Conservation (phyloP, 2,113 vertebrate genomes). For the Bubo blakistoni region DNA sequence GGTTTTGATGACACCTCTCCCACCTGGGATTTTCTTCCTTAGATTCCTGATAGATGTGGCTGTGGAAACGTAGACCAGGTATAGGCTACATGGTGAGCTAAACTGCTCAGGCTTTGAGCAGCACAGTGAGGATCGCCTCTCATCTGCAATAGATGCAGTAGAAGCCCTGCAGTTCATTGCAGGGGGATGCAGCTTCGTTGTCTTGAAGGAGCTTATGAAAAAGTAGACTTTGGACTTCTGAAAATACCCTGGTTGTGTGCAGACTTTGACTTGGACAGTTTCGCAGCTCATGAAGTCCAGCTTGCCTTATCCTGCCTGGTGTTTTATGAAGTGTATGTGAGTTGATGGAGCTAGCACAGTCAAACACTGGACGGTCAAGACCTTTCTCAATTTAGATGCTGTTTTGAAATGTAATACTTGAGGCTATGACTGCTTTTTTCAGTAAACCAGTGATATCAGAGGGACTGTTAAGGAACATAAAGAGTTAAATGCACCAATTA, state of each 20-base stretch:
- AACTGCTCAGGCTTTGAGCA: not conserved
- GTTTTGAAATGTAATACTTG: not conserved
- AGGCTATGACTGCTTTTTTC: not conserved
- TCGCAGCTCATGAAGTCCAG: not conserved
- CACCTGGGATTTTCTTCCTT: not conserved
- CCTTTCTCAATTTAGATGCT: not conserved
- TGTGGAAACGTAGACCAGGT: not conserved
- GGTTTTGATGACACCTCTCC: not conserved
- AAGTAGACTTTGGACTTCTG: not conserved
- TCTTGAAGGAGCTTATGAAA: not conserved
- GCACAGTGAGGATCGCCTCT: not conserved
- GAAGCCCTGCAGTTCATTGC: not conserved
- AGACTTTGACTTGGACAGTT: not conserved
- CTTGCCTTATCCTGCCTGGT: not conserved
- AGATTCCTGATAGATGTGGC: not conserved
- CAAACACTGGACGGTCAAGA: not conserved
- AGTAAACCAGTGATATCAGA: not conserved
- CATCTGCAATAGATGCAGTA: not conserved
- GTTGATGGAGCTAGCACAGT: not conserved
- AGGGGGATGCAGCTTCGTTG: not conserved
- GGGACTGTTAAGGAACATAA: not conserved
- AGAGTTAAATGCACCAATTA: constrained; percentile 41
- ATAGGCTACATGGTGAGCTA: rapidly evolving
- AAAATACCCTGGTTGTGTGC: not conserved
- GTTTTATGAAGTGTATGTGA: not conserved